A percentile compares a stretch with the other conserved stretches of the same genome.
Conservation (phyloP, 2,113 vertebrate genomes). For the Zootoca vivipara region DNA sequence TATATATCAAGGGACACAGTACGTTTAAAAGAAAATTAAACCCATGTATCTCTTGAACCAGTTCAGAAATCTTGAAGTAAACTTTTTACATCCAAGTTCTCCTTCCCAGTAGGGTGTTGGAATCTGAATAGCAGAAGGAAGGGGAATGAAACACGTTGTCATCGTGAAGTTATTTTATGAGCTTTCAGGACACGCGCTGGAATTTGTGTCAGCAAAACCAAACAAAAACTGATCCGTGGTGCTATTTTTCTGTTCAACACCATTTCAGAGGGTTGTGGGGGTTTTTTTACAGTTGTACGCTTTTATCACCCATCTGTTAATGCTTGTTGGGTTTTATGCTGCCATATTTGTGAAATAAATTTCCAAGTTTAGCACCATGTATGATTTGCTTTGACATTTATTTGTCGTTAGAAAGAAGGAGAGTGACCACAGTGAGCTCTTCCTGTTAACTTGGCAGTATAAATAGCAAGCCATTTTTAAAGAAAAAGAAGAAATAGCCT, state of each 20-base stretch:
- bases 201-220: background rate
- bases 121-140: background rate
- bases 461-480: background rate
- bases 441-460: background rate
- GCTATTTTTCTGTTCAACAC: conserved; percentile 11
- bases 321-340: conserved; percentile 20
- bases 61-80: conserved; percentile 15
- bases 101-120: background rate
- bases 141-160: background rate
- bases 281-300: background rate
- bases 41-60: conserved; percentile 6
- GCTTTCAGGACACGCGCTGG: background rate
- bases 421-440: background rate
- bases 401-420: conserved; percentile 17
- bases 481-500: background rate
- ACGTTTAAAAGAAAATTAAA: conserved; percentile 20
- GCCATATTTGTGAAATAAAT: conserved; percentile 18
- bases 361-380: background rate
- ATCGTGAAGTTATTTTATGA: background rate
- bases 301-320: conserved; percentile 15
- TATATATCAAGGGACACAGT: background rate
- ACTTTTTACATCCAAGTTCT: conserved; percentile 14
- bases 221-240: background rate
- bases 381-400: conserved; percentile 35
- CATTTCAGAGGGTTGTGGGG: conserved; percentile 24